Base-by-base conservation (phyloP, 2,888 invertebrate species). In the Drosophila differens region DNA sequence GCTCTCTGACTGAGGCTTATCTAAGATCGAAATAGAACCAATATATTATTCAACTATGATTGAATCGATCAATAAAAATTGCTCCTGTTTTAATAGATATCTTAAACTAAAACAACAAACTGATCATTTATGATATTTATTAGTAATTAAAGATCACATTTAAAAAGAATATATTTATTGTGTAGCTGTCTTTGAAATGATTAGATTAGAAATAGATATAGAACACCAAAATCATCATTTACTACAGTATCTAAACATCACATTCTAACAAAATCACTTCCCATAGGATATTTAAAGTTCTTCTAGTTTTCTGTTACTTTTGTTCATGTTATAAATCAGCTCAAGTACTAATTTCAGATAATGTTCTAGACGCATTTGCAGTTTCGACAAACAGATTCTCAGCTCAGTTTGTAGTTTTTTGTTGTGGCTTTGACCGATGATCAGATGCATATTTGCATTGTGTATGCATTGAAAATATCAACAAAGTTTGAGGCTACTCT, bases 401-500 rank as follows among this genome's bases (percentile, higher is more conserved):
- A 47, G 19, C 35, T n/a, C 7, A 53, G 30, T 9, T 44, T 47
- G 47, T 47, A 2, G 47, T 47, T 47, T 22, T 7, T 16, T 16
- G 22, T 7, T 47, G 16, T 59, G 61, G 37, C 52, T 66, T 79
- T 51, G 28, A 52, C 19, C 47, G 49, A 37, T 70, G 33, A 49
- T 68, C 58, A 60, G 51, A 57, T 70, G 53, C 62, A 66, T 69
- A 76, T 75, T 67, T 51, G 73, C 71, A 71, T 58, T 67, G 70
- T 72, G 64, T 37, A 47, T 69, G 25, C 16, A 47, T 9, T 59
- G 33, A 51, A 76, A 82, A 84, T 70, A 79, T 83, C 79, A 88
- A 87, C 74, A 85, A 79, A 79, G 62, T 66, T 76, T 55, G 2
- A 47, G 58, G 64, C 37, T 30, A 25, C 9, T 35, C 14, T 63